phyloP scores from a whole-genome alignment of 1,140 invertebrate genomes.

The Camponotus floridanus region DNA sequence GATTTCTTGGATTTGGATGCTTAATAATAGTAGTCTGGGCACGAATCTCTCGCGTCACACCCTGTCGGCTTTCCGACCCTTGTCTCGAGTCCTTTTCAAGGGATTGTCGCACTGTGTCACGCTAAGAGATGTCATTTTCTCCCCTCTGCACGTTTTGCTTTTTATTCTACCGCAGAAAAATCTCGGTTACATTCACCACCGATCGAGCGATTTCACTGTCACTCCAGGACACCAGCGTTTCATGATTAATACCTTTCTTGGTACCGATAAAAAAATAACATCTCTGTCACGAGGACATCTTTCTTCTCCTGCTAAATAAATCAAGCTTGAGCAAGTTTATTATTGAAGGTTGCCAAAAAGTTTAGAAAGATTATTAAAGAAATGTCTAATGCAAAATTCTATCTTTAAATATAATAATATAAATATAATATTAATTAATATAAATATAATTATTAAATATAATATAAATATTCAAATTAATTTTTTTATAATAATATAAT shows the following conservation, averaged over 20 bases:
- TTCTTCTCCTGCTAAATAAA: neutral
- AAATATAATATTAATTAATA: too few species aligned
- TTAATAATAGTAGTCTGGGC: conserved; percentile 64
- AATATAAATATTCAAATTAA: too few species aligned
- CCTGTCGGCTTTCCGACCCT: conserved; percentile 59
- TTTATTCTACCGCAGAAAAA: conserved; percentile 31
- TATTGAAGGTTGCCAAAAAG: neutral
- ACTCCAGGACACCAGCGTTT: neutral
- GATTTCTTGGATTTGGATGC: conserved; percentile 71
- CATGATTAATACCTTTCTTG: conserved; percentile 22
- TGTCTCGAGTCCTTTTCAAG: conserved; percentile 53
- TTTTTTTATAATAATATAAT: too few species aligned
- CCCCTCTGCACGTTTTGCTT: neutral
- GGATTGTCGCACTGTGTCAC: neutral
- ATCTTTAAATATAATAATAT: too few species aligned
- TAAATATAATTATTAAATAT: too few species aligned
- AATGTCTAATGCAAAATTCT: neutral
- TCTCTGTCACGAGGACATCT: neutral
- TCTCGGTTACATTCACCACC: conserved; percentile 13
- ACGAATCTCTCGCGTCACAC: conserved; percentile 71
- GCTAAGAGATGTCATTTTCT: conserved; percentile 48
- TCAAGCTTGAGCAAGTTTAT: too few species aligned
- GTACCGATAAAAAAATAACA: neutral
- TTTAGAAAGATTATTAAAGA: neutral
- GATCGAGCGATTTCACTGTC: neutral